A percentile compares a stretch with the other conserved stretches of the same genome.
phyloP scores from a whole-genome alignment of 2,113 vertebrate species.

The Pseudonaja textilis region DNA sequence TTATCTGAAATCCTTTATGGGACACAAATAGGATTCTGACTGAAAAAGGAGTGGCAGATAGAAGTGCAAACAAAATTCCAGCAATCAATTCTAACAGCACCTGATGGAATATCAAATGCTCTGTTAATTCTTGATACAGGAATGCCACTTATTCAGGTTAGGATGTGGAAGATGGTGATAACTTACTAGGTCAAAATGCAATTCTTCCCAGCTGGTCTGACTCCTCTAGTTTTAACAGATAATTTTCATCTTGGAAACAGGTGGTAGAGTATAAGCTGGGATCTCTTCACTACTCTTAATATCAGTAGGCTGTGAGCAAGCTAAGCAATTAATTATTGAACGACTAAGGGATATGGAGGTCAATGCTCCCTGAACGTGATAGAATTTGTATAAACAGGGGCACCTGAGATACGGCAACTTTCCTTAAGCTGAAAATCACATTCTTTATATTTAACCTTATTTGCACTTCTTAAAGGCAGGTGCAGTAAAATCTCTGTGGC shows the following conservation, averaged over 20 bases:
- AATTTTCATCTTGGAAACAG: neutral
- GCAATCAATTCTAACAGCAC: neutral
- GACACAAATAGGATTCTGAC: neutral
- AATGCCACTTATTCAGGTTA: neutral
- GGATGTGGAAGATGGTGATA: neutral
- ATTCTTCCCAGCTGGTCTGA: neutral
- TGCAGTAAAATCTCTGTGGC: slow-evolving; percentile 19
- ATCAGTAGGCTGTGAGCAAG: neutral
- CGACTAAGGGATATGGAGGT: neutral
- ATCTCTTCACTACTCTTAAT: neutral
- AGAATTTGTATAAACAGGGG: neutral
- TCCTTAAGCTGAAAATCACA: neutral
- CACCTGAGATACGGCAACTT: neutral
- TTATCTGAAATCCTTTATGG: neutral
- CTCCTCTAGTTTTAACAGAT: neutral
- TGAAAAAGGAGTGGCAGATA: neutral
- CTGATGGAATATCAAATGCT: neutral
- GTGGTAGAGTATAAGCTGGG: neutral
- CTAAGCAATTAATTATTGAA: neutral
- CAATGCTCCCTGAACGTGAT: neutral
- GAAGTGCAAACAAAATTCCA: neutral
- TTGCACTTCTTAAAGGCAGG: neutral
- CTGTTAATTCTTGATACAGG: neutral
- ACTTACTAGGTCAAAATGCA: neutral
- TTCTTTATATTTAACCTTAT: neutral